Evolutionary conservation across 2,797 vertebrate species (phyloP).

Genomic region (Podargus strigoides): DNA sequence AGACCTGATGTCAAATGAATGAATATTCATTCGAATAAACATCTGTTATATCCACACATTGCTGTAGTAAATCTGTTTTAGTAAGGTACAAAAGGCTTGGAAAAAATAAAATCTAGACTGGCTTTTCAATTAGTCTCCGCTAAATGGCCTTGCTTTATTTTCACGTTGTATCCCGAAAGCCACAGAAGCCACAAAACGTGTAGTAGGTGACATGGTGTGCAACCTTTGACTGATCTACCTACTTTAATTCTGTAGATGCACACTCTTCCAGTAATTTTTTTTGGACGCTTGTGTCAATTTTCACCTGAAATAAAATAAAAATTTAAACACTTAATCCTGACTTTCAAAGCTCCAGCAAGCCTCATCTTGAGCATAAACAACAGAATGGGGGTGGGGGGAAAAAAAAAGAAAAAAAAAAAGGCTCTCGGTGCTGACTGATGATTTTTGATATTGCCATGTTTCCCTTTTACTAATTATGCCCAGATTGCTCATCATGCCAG

Average conservation of each 20-base stretch:
- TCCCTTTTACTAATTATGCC: slow-evolving; percentile 60
- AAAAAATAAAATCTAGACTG: slow-evolving; percentile 11
- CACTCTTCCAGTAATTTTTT: neutral
- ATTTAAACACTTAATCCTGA: neutral
- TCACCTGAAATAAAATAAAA: slow-evolving; percentile 5
- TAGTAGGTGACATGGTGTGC: neutral
- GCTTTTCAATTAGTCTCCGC: slow-evolving; percentile 43
- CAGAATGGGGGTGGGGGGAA: neutral
- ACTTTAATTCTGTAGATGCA: neutral
- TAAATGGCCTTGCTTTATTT: slow-evolving; percentile 13
- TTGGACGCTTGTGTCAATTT: neutral
- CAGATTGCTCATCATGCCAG: slow-evolving; percentile 57
- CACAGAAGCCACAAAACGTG: neutral
- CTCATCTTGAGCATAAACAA: neutral
- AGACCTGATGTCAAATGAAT: slow-evolving; percentile 47
- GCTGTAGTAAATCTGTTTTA: slow-evolving; percentile 43
- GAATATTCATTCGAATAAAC: slow-evolving; percentile 65
- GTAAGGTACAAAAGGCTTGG: slow-evolving; percentile 11
- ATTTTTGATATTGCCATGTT: slow-evolving; percentile 35
- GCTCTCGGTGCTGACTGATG: slow-evolving; percentile 33
- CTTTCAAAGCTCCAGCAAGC: slow-evolving; percentile 1
- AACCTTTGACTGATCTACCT: neutral
- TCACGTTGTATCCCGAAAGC: neutral
- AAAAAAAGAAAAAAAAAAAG: neutral
- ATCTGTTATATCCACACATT: slow-evolving; percentile 38